Conservation (phyloP, 2,797 vertebrate genomes). For the Euphonia xanthogaster region DNA sequence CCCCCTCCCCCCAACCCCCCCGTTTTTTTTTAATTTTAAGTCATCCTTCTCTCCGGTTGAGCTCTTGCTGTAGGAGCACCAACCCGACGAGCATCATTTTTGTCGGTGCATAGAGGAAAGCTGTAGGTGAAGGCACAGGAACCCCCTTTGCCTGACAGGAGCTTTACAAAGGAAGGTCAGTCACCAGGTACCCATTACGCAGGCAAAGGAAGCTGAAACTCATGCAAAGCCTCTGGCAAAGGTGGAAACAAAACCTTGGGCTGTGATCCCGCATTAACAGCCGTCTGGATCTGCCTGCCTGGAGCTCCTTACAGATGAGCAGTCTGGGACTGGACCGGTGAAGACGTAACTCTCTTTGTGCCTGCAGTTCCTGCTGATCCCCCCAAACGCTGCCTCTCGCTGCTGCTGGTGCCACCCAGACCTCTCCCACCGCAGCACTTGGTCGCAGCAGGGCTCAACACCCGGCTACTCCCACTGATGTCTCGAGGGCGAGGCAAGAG, state of each 20-base stretch:
- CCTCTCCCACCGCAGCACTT: neutral
- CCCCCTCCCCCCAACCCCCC: too few relatives aligned
- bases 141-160: neutral
- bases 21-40: neutral
- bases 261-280: neutral
- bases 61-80: neutral
- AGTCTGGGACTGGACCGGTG: neutral
- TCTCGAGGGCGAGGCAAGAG: neutral
- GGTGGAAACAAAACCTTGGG: neutral
- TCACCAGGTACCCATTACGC: neutral
- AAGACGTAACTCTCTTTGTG: neutral
- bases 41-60: neutral
- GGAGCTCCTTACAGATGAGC: neutral
- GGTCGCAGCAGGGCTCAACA: neutral
- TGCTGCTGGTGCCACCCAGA: neutral
- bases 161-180: neutral
- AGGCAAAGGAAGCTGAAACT: neutral
- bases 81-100: neutral
- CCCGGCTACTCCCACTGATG: neutral
- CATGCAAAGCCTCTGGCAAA: neutral
- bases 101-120: neutral
- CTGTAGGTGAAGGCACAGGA: neutral
- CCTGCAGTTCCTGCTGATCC: neutral
- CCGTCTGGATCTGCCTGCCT: neutral
- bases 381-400: neutral